Evolutionary conservation across 2,888 invertebrate species (phyloP).

Genomic region (Drosophila recens): DNA sequence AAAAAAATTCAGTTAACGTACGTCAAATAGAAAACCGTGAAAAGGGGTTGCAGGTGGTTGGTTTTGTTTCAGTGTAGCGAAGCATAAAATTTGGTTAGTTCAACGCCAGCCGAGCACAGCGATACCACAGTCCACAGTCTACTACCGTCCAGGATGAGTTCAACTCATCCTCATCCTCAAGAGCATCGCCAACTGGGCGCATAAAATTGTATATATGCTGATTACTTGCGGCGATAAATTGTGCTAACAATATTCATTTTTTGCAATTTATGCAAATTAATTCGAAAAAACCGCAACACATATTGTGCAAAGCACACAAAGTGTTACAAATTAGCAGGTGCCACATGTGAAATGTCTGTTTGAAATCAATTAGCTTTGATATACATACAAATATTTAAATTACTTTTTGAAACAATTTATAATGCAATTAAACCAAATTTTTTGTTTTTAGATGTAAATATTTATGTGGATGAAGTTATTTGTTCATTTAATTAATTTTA

Average conservation of each 20-base stretch:
- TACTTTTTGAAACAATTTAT: not conserved
- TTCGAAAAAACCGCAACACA: slow-evolving; percentile 11
- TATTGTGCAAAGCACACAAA: not conserved
- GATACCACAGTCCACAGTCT: slow-evolving; percentile 21
- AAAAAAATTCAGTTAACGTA: slow-evolving; percentile 51
- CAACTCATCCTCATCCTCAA: slow-evolving; percentile 23
- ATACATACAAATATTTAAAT: not conserved
- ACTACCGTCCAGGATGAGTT: slow-evolving; percentile 36
- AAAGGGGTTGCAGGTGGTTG: slow-evolving; percentile 57
- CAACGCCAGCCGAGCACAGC: slow-evolving; percentile 66
- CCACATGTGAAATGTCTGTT: not conserved
- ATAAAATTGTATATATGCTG: slow-evolving; percentile 37
- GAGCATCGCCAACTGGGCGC: slow-evolving; percentile 8
- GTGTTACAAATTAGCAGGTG: not conserved
- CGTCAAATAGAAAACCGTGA: slow-evolving; percentile 28
- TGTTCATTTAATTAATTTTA: too few species aligned
- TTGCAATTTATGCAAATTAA: slow-evolving; percentile 35
- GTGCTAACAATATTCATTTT: slow-evolving; percentile 22
- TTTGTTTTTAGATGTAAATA: too few species aligned
- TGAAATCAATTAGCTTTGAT: not conserved
- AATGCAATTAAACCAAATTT: not conserved
- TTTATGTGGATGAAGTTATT: too few species aligned
- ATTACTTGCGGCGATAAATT: slow-evolving; percentile 48
- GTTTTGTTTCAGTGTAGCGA: slow-evolving; percentile 66
- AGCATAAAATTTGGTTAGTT: slow-evolving; percentile 71